Evolutionary conservation across 2,888 invertebrate genomes (phyloP).

Genomic region (Xestoiulus laeticollis): DNA sequence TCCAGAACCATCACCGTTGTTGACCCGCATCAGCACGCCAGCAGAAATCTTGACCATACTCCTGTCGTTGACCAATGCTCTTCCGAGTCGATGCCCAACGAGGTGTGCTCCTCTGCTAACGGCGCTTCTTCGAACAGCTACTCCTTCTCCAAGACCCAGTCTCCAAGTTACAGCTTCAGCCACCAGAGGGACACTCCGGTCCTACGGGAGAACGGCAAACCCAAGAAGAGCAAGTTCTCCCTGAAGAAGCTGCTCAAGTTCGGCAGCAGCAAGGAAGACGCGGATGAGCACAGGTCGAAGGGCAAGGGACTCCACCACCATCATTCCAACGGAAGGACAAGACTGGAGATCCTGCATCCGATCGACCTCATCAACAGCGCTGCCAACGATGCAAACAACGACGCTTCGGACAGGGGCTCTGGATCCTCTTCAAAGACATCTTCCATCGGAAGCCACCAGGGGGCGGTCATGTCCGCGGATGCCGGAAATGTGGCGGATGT

Average conservation of each 20-base stretch:
- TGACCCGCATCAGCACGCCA: background rate
- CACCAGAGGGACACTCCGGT: background rate
- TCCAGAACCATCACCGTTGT: background rate
- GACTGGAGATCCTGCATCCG: conserved; percentile 87
- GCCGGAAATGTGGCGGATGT: background rate
- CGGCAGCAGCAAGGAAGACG: conserved; percentile 59
- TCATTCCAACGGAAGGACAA: conserved; percentile 69
- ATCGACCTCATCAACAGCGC: conserved; percentile 76
- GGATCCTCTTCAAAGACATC: conserved; percentile 16
- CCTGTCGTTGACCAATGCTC: background rate
- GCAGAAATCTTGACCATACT: background rate
- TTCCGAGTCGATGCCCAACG: background rate
- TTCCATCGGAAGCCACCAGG: background rate
- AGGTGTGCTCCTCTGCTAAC: background rate
- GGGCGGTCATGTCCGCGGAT: background rate
- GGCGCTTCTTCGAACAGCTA: conserved; percentile 3
- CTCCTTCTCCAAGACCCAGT: conserved; percentile 5
- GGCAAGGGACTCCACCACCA: conserved; percentile 59
- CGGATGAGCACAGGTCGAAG: conserved; percentile 73
- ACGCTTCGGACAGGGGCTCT: background rate
- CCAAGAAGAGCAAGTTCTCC: conserved; percentile 74
- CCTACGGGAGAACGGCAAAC: conserved; percentile 51
- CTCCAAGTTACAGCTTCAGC: background rate
- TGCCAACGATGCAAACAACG: conserved; percentile 66
- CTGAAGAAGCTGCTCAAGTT: conserved; percentile 84